A percentile compares a stretch with the other conserved stretches of the same genome.
These are phyloP conservation scores for Mycetomoellerius zeteki DNA, from an alignment of 1,140 invertebrate species.

Conservation along the genomic window DNA sequence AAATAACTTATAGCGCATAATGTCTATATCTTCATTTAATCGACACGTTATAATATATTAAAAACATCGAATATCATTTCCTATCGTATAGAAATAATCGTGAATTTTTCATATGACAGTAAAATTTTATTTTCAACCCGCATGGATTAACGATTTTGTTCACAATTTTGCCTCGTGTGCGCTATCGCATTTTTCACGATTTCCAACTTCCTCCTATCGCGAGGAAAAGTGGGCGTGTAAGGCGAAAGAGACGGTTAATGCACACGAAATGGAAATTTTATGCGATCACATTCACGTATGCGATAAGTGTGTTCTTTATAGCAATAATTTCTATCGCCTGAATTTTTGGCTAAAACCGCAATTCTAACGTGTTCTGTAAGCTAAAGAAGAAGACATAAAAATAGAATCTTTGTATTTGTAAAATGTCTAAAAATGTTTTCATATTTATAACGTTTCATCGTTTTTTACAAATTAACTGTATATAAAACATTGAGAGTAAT, in stretches of 20 bases:
- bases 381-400: background rate
- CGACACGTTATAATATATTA: background rate
- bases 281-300: constrained; percentile 24
- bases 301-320: constrained; percentile 29
- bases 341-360: constrained; percentile 15
- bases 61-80: background rate
- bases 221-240: constrained; percentile 45
- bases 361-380: background rate
- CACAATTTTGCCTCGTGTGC: constrained; percentile 26
- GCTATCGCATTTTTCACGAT: constrained; percentile 49
- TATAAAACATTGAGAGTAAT: background rate
- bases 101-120: background rate
- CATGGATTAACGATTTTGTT: constrained; percentile 51
- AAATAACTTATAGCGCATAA: background rate
- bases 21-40: background rate
- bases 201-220: constrained; percentile 33
- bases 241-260: constrained; percentile 60
- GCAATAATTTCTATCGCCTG: constrained; percentile 47
- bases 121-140: constrained; percentile 43
- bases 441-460: background rate
- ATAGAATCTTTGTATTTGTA: background rate
- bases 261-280: constrained; percentile 56
- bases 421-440: background rate
- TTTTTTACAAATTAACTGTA: constrained; percentile 12
- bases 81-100: constrained; percentile 14